Evolutionary conservation across 2,113 vertebrate genomes (phyloP), one percentile per base, ranked within the genome.

Genomic region (Shinisaurus crocodilurus): DNA sequence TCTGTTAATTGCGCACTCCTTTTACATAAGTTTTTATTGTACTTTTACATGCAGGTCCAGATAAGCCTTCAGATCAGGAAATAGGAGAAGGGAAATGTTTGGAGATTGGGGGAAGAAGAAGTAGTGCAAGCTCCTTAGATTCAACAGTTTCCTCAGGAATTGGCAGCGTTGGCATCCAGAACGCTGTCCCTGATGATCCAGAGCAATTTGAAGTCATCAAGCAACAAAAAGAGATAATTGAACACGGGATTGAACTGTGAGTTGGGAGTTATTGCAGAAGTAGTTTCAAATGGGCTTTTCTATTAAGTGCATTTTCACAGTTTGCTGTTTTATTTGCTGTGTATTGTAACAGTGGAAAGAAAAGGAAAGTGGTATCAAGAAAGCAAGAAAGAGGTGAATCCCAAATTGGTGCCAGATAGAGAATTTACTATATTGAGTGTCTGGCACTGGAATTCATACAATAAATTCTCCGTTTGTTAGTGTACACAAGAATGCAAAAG

Each of bases 161-260:
- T 34, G 96, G 97, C 77, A 97, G 96, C 84, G 93, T 95, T 77
- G 94, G 96, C 18, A 97, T 97, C n/a, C 97, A 98, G 93, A 93
- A 93, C 4, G 92, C 98, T 16, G 91, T 99, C 92, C 97, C 97
- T 1, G 99, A 99, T 93, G 98, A 99, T 75, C 99, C 99, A 0
- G 99, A 99, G 94, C 99, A 99, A 95, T 99, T 98, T 90, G 99
- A 99, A 96, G 99, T 99, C 85, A 99, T 99, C 96, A 99, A 99
- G 91, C 99, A 99, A 92, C 99, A 99, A 95, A 99, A 99, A 94
- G 99, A 99, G 90, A 99, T 99, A 95, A 99, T 99, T 45, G 99
- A 99, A 92, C 98, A 99, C 1, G 99, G 99, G 94, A 99, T 99
- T 43, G 98, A 98, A 91, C 97, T 99, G 99, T 99, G 96, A 98